phyloP scores from a whole-genome alignment of 2,797 vertebrate species.

The Rallus crepitans region DNA sequence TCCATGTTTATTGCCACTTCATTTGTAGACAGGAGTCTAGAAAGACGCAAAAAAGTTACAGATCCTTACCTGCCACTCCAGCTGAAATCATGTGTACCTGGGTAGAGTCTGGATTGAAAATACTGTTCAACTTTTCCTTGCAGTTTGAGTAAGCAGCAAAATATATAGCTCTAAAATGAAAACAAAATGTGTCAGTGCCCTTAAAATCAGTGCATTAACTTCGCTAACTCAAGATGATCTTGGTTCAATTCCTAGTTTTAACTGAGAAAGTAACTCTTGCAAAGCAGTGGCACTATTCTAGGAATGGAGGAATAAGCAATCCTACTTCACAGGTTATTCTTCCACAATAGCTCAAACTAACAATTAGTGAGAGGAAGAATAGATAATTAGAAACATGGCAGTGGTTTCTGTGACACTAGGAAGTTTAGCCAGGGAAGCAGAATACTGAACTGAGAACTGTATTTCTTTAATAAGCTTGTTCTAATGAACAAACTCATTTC shows the following conservation, averaged over 20 bases:
- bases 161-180: conserved; percentile 92
- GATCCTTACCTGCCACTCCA: conserved; percentile 94
- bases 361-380: neutral
- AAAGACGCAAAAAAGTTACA: conserved; percentile 55
- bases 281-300: neutral
- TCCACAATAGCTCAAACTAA: neutral
- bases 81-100: conserved; percentile 98
- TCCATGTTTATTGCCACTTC: neutral
- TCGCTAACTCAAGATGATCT: neutral
- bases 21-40: neutral
- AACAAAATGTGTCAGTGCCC: neutral
- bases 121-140: conserved; percentile 93
- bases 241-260: no score
- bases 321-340: neutral
- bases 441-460: neutral
- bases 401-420: neutral
- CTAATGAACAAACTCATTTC: neutral
- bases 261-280: neutral
- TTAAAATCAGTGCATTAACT: neutral
- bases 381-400: neutral
- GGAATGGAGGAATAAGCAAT: neutral
- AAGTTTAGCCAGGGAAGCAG: neutral
- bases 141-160: conserved; percentile 97
- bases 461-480: neutral
- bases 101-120: conserved; percentile 94